A percentile compares a stretch with the other conserved stretches of the same genome.
phyloP scores from a whole-genome alignment of 1,140 invertebrate species.

The Drosophila melanica region DNA sequence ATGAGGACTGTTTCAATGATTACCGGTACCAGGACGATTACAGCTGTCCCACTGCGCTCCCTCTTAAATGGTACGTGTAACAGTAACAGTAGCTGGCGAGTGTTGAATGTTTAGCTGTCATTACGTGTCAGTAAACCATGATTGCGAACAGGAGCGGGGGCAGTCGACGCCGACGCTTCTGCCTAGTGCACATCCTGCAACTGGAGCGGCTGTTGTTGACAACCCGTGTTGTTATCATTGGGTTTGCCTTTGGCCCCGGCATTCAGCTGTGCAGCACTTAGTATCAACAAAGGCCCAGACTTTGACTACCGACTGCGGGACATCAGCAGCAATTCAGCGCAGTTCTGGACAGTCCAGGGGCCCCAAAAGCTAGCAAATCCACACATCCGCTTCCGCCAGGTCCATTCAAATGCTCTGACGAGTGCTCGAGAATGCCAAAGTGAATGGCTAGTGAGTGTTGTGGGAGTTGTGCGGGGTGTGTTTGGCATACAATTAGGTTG shows the following conservation, averaged over 20 bases:
- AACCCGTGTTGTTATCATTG: constrained; percentile 49
- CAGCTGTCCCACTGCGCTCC: constrained; percentile 8
- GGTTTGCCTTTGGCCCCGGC: constrained; percentile 19
- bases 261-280: constrained; percentile 33
- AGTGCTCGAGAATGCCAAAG: constrained; percentile 22
- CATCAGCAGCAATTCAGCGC: constrained; percentile 18
- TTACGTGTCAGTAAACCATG: constrained; percentile 79
- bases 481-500: constrained; percentile 45
- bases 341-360: constrained; percentile 9
- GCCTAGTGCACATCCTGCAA: constrained; percentile 40
- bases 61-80: constrained; percentile 39
- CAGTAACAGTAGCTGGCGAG: constrained; percentile 53
- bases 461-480: not conserved
- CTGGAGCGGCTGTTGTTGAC: constrained; percentile 48
- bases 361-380: constrained; percentile 55
- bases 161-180: not conserved
- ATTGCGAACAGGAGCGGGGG: constrained; percentile 39
- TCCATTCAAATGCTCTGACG: constrained; percentile 50
- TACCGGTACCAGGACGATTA: constrained; percentile 46
- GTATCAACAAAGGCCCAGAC: constrained; percentile 46
- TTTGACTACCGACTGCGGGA: constrained; percentile 27
- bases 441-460: not conserved
- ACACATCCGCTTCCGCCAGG: constrained; percentile 68
- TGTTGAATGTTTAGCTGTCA: constrained; percentile 78
- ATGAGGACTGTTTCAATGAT: constrained; percentile 32